Base-by-base conservation (phyloP, 2,797 vertebrate species). In the Catharus ustulatus region DNA sequence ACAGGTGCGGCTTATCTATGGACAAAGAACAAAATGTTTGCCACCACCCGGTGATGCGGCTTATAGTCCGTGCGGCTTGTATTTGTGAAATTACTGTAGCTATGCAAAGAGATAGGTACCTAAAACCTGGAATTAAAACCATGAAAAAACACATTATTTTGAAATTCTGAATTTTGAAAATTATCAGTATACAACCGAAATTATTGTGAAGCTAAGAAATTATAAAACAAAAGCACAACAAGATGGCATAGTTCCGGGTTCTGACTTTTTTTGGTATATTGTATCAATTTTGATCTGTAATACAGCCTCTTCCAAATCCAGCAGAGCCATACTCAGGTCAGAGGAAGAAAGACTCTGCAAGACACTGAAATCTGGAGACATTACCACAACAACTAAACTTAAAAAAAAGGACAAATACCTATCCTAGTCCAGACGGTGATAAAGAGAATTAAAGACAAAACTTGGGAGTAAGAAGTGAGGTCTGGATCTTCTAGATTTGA, bases 121-220 rank as follows among this genome's bases (percentile, higher is more conserved):
- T 63, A 51, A 90, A 85, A 66, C 8, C 19, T 38, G 34, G 6
- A 64, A 29, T 52, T 4, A 52, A 80, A 91, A 62, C 1, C 10
- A 21, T 32, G 10, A 40, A 71, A 71, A 92, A 34, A 0, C 3
- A 4, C 2, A 45, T 1, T 1, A 8, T 15, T 74, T 76, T 57
- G 46, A 96, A 91, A 62, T 40, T 32, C 26, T n/a, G 0, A 2
- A 8, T 59, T 87, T 81, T 76, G 27, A 76, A 84, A 84, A 58
- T 2, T 0, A 12, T 20, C 6, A 12, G 14, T n/a, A 74, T 6
- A 57, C 9, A 62, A 79, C 3, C 13, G 1, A 42, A 78, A 68
- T 17, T 5, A 38, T n/a, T 82, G 46, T 62, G 10, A 87, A 38
- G 26, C 1, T 27, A 67, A 45, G 27, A 55, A 82, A 32, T 34